Conservation (phyloP, 2,888 invertebrate genomes). For the Oxycera nigricornis region DNA sequence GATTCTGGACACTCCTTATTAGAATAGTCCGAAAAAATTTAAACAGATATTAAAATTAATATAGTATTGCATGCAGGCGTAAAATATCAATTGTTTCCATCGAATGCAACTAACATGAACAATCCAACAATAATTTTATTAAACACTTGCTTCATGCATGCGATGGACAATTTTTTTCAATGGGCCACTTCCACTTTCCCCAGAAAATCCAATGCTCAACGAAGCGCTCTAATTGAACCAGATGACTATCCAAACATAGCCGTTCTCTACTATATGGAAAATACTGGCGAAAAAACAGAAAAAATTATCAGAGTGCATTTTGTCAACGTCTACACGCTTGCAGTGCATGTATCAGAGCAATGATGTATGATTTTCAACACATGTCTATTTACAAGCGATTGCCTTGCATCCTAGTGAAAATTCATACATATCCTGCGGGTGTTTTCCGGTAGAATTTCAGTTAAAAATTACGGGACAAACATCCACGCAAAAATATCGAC, state of each 20-base stretch:
- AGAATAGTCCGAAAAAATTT: no score
- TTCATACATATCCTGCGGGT: slow-evolving; percentile 36
- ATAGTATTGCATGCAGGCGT: no score
- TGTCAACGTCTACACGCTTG: background rate
- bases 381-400: slow-evolving; percentile 21
- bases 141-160: no score
- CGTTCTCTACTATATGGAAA: background rate
- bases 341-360: background rate
- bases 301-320: background rate
- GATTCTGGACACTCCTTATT: no score
- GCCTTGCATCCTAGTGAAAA: slow-evolving; percentile 11
- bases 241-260: background rate
- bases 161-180: no score
- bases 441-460: slow-evolving; percentile 42
- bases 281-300: background rate
- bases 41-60: no score
- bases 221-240: slow-evolving; percentile 20
- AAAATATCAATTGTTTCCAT: no score
- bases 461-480: slow-evolving; percentile 38
- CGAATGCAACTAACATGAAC: no score
- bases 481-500: background rate
- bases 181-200: background rate
- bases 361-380: slow-evolving; percentile 21
- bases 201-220: background rate
- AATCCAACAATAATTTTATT: no score